Base-by-base conservation (phyloP, 2,888 invertebrate genomes). In the Masnerella sp. region DNA sequence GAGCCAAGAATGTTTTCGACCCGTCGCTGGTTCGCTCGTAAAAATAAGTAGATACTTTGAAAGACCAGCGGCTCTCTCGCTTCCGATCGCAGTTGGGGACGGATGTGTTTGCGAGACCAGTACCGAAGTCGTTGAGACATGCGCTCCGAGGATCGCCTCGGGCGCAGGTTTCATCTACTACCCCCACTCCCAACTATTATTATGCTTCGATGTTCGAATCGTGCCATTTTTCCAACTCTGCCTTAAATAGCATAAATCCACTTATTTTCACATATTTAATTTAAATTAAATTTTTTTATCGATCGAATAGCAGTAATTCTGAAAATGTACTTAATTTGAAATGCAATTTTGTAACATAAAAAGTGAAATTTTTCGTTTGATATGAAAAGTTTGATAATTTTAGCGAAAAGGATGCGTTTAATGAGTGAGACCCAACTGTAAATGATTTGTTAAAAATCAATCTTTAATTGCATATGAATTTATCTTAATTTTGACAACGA, bases 151-250 rank as follows among this genome's bases (percentile, higher is more conserved):
- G 80, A 80, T 77, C 81, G 79, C 82, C 81, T 81, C 80, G 75
- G 76, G 86, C 86, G 85, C 86, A 85, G 84, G 85, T 84, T 83
- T 81, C 80, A 79, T 64, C 72, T 67, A 61, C 73, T 52, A 67
- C 65, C 72, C 75, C 75, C 74, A 69, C 72, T 59, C 42, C 30
- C 61, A 71, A 76, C 78, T 76, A 78, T 81, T n/a, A n/a, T n/a
- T 79, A 77, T 76, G 79, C 79, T 78, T 76, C 78, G 76, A 77
- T 76, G 78, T 80, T 79, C 65, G 59, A 64, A 74, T 74, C 69
- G 64, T 70, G 52, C 70, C 54, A 61, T 82, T 82, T 83, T 82
- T 83, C 80, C 78, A 81, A 80, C 80, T 78, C 82, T 79, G 79
- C 79, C 81, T 56, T 58, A 54, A 61, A 65, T 54, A 61, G 14